Conservation (phyloP, 2,888 invertebrate genomes). For the Eulithis testata region DNA sequence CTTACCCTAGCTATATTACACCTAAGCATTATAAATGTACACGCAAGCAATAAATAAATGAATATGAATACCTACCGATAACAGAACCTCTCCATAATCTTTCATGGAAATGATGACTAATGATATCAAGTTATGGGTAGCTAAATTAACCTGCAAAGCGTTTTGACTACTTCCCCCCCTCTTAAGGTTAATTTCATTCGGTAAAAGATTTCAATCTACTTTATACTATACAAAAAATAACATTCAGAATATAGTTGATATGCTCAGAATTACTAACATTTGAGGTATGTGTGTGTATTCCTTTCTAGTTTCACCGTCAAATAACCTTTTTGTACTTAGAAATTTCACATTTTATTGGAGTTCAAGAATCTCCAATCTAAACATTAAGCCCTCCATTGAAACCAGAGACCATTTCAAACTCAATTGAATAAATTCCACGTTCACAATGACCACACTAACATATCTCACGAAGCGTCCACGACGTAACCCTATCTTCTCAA, state of each 20-base stretch:
- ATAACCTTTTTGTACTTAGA: neutral
- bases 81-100: too few relatives aligned
- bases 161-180: too few relatives aligned
- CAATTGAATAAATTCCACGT: constrained; percentile 35
- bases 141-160: too few relatives aligned
- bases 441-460: constrained; percentile 52
- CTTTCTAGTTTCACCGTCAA: neutral
- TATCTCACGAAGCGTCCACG: constrained; percentile 49
- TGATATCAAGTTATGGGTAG: too few relatives aligned
- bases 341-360: neutral
- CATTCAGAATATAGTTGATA: neutral
- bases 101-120: too few relatives aligned
- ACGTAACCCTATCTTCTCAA: constrained; percentile 71
- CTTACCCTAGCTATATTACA: too few relatives aligned
- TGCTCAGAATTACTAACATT: neutral
- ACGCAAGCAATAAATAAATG: too few relatives aligned
- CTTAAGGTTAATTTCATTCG: too few relatives aligned
- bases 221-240: too few relatives aligned
- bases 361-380: constrained; percentile 1
- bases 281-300: neutral
- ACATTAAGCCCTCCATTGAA: constrained; percentile 14
- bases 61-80: too few relatives aligned
- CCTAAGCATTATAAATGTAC: too few relatives aligned
- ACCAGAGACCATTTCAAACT: constrained; percentile 28
- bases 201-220: too few relatives aligned